A percentile compares a stretch with the other conserved stretches of the same genome.
phyloP scores from a whole-genome alignment of 2,888 invertebrate species.

The Limenitis camilla region DNA sequence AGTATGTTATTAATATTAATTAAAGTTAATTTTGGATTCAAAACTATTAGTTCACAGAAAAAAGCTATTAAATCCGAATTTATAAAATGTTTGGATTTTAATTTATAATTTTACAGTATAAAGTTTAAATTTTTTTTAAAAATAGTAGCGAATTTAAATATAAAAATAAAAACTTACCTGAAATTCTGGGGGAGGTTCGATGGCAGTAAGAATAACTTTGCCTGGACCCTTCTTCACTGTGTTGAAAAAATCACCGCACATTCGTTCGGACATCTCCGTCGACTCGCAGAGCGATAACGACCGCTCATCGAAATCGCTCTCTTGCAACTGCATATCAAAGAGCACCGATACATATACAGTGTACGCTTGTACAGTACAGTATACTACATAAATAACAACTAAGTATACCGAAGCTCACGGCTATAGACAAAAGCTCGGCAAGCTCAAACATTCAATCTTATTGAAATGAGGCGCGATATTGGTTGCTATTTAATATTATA shows the following conservation, averaged over 20 bases:
- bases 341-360: constrained; percentile 11
- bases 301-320: constrained; percentile 86
- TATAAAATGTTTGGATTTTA: no score
- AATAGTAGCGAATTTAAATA: constrained; percentile 5
- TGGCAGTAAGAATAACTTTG: constrained; percentile 76
- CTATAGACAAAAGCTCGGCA: constrained; percentile 5
- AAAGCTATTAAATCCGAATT: no score
- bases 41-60: no score
- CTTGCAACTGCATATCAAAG: constrained; percentile 76
- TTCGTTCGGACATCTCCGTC: constrained; percentile 83
- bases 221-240: constrained; percentile 86
- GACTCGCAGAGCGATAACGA: constrained; percentile 87
- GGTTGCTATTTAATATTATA: not conserved
- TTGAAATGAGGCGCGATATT: not conserved
- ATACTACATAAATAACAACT: not conserved
- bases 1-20: no score
- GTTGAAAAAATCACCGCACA: constrained; percentile 88
- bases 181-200: constrained; percentile 90
- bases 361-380: not conserved
- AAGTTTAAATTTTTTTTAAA: no score
- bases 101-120: no score
- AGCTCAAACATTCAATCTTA: not conserved
- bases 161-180: constrained; percentile 66
- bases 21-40: no score
- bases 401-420: not conserved